Percentiles rank a stretch among this genome's conserved stretches.
Conservation (phyloP, 1,140 invertebrate genomes). For the Anthonomus grandis region DNA sequence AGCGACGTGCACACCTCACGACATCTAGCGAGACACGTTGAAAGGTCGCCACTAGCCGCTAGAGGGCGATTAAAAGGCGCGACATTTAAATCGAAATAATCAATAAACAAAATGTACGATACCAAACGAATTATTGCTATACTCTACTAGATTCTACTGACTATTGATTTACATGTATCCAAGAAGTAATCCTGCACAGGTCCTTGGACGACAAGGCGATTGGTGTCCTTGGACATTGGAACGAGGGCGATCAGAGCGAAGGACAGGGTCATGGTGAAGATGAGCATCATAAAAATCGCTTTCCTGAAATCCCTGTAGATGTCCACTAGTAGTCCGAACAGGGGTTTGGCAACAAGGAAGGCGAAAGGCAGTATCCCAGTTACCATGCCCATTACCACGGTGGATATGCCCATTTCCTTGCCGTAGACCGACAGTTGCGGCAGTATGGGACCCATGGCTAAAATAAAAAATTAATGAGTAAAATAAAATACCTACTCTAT, state of each 20-base stretch:
- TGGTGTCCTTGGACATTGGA: constrained; percentile 49
- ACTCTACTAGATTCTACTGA: no score
- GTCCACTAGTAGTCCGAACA: constrained; percentile 69
- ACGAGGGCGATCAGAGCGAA: constrained; percentile 65
- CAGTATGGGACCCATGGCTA: constrained; percentile 73
- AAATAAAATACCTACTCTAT: no score
- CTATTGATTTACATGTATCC: constrained; percentile 44
- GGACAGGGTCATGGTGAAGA: constrained; percentile 59
- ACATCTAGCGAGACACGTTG: no score
- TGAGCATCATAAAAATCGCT: constrained; percentile 63
- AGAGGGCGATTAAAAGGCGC: no score
- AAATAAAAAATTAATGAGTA: constrained; percentile 34
- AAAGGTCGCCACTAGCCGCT: no score
- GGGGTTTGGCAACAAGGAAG: constrained; percentile 69
- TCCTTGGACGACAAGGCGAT: constrained; percentile 21
- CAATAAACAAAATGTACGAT: no score
- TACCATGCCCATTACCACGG: constrained; percentile 68
- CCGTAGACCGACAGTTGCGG: constrained; percentile 72
- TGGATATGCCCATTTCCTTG: constrained; percentile 69
- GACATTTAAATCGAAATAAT: no score
- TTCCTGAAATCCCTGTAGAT: constrained; percentile 61
- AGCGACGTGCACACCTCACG: no score
- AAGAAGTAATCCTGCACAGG: constrained; percentile 25
- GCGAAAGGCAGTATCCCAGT: constrained; percentile 66
- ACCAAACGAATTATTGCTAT: no score